A percentile compares a stretch with the other conserved stretches of the same genome.
Conservation (phyloP, 2,888 invertebrate genomes). For the Julus scandinavius region DNA sequence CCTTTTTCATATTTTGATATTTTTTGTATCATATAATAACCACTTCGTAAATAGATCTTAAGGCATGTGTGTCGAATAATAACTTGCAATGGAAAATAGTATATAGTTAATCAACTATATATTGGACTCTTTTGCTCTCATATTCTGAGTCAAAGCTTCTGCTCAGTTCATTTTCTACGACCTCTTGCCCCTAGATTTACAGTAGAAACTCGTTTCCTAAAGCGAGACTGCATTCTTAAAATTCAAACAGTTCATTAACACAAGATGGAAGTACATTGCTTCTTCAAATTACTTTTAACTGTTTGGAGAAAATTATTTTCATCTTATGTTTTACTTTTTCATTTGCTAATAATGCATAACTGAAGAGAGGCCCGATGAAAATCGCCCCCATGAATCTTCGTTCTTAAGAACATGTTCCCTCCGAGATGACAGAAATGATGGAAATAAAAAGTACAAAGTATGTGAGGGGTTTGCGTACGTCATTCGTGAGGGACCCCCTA, state of each 20-base stretch:
- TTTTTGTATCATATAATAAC: too few relatives aligned
- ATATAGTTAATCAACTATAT: too few relatives aligned
- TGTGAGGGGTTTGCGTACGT: constrained; percentile 28
- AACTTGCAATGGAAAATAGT: too few relatives aligned
- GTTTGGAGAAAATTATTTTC: constrained; percentile 14
- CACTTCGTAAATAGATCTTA: too few relatives aligned
- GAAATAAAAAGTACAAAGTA: constrained; percentile 47
- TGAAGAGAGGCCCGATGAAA: not conserved
- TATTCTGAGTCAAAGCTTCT: not conserved
- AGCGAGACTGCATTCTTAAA: constrained; percentile 9
- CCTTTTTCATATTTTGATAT: too few relatives aligned
- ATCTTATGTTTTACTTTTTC: constrained; percentile 11
- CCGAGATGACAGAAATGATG: constrained; percentile 51
- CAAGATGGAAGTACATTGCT: not conserved
- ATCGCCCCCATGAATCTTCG: constrained; percentile 24
- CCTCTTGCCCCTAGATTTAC: not conserved
- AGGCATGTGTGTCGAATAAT: too few relatives aligned
- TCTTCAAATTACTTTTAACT: constrained; percentile 16
- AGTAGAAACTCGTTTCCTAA: constrained; percentile 16
- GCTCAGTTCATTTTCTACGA: not conserved
- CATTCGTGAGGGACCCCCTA: not conserved
- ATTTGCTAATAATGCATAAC: not conserved
- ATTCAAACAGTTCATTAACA: constrained; percentile 20
- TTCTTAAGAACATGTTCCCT: not conserved
- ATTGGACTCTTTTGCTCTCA: not conserved